A percentile compares a stretch with the other conserved stretches of the same genome.
phyloP scores from a whole-genome alignment of 2,797 vertebrate genomes.

The Triplophysa bombifrons region DNA sequence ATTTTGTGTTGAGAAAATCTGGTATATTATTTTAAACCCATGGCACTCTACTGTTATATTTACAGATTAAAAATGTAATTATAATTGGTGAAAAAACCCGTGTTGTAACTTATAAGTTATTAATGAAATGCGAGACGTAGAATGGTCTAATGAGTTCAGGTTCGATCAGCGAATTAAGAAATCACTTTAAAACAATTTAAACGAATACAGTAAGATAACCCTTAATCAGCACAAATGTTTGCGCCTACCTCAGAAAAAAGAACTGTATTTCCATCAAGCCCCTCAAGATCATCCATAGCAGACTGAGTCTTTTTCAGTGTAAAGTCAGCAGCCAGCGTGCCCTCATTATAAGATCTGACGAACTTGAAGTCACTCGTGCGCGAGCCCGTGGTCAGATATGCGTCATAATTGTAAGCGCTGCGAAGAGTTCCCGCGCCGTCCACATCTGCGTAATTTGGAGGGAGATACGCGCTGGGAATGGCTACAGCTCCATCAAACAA shows the following conservation, averaged over 20 bases:
- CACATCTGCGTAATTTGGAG: conserved; percentile 55
- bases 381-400: conserved; percentile 65
- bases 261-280: neutral
- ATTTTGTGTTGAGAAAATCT: no score
- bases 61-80: no score
- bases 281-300: neutral
- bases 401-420: conserved; percentile 67
- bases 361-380: conserved; percentile 64
- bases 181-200: no score
- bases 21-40: no score
- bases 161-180: no score
- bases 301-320: conserved; percentile 28
- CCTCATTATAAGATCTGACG: conserved; percentile 55
- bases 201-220: no score
- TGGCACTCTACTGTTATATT: no score
- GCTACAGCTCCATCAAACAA: conserved; percentile 50
- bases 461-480: conserved; percentile 51
- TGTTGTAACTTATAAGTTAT: no score
- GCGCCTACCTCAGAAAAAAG: neutral
- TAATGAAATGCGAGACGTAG: no score
- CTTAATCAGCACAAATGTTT: no score
- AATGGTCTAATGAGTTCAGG: no score
- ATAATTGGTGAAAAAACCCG: no score
- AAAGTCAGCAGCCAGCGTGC: conserved; percentile 26
- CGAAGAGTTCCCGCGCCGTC: conserved; percentile 62